Base-by-base conservation (phyloP, 1,140 invertebrate species). In the Galendromus occidentalis region DNA sequence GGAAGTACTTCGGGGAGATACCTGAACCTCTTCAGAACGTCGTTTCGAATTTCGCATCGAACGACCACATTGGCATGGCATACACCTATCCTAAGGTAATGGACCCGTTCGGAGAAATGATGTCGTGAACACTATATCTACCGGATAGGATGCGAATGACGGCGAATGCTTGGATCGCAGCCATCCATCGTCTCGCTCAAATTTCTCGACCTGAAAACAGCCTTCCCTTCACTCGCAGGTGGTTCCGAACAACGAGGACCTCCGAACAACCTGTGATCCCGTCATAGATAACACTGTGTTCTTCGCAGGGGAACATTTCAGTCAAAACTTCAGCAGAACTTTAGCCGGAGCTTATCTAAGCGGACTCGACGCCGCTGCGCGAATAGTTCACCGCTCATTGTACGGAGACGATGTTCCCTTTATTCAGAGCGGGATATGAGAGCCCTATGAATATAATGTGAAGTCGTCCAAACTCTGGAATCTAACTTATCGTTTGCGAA, bases 71-170 rank as follows among this genome's bases (percentile, higher is more conserved):
- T 5, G 51, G 51, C 4, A 59, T 59, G 51, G 51, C 51, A 14
- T 59, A 59, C 22, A 59, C 51, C 6, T 59, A 59, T 59, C 51
- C 51, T 14, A 59, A 59, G 51, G 51, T 59, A 22, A 25, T 47
- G 4, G 14, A 28, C 14, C 18, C 18, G 45, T 59, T 59, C 9
- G 14, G 51, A 59, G 45, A 59, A 39, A 4, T 39, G 33, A 4
- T 39, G 33, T 6, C 33, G 4, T 39, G 4, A 9, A 39, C 33
- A 4, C 33, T 39, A 39, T 39, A n/a, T n/a, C n/a, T n/a, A n/a
- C n/a, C n/a, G n/a, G n/a, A n/a, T n/a, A n/a, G n/a, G n/a, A n/a
- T n/a, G n/a, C n/a, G n/a, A n/a, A n/a, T n/a, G n/a, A n/a, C n/a
- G n/a, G n/a, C n/a, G n/a, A n/a, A n/a, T n/a, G n/a, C n/a, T n/a